phyloP scores from a whole-genome alignment of 2,888 invertebrate species.

The Agapostemon virescens region DNA sequence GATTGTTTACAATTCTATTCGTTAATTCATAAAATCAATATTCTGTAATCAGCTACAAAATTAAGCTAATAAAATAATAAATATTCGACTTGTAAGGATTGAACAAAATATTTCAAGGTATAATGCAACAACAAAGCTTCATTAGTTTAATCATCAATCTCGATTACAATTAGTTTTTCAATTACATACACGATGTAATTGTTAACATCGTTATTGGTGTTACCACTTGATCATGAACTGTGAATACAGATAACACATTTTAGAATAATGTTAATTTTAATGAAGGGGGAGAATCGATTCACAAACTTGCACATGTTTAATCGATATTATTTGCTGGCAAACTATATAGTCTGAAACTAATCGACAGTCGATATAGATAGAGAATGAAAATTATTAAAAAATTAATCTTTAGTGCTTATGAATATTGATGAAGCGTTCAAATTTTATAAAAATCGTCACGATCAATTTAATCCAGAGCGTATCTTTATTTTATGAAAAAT shows the following conservation, averaged over 20 bases:
- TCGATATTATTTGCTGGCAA: slow-evolving; percentile 7
- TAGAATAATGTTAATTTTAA: not conserved
- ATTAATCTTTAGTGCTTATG: not conserved
- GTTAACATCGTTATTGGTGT: not conserved
- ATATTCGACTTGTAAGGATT: not conserved
- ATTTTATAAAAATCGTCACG: not conserved
- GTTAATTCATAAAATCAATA: not conserved
- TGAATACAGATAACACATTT: not conserved
- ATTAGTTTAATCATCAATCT: not conserved
- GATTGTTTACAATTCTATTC: not conserved
- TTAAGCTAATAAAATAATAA: not conserved
- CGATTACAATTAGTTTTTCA: not conserved
- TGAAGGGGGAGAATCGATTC: not conserved
- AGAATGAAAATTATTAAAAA: not conserved
- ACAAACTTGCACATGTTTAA: not conserved
- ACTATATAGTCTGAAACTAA: not conserved
- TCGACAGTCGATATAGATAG: not conserved
- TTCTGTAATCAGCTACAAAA: not conserved
- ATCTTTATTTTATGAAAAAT: not conserved
- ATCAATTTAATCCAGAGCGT: not conserved
- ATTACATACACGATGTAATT: not conserved
- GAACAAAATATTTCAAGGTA: not conserved
- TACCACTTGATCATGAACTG: not conserved
- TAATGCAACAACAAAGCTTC: too few relatives aligned
- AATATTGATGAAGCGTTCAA: not conserved